phyloP scores from a whole-genome alignment of 2,797 vertebrate genomes.

The Rhodeus uyekii region DNA sequence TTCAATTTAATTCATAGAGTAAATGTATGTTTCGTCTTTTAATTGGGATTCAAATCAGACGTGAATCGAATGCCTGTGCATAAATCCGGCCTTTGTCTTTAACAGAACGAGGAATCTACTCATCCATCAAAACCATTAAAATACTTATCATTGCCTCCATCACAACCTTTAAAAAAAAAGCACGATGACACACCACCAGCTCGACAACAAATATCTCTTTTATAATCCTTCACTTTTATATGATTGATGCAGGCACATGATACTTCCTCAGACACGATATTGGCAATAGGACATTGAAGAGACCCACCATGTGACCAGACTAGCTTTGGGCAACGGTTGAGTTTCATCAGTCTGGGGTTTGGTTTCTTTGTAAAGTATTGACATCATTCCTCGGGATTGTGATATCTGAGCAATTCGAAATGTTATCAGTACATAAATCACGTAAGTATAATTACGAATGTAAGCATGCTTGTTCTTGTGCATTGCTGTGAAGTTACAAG shows the following conservation, averaged over 20 bases:
- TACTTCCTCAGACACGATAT: slow-evolving; percentile 7
- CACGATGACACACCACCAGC: not conserved
- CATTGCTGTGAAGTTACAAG: not conserved
- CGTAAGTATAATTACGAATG: not conserved
- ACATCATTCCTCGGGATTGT: not conserved
- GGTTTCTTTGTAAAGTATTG: slow-evolving; percentile 15
- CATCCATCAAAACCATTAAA: not conserved
- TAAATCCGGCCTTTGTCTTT: not conserved
- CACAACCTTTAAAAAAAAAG: not conserved
- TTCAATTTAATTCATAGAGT: not conserved
- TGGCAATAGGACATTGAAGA: not conserved
- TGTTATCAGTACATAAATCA: not conserved
- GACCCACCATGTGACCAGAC: slow-evolving; percentile 17
- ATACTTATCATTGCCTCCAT: not conserved
- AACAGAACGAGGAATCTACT: not conserved
- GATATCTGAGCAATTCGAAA: not conserved
- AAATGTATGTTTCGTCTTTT: no score
- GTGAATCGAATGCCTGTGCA: not conserved
- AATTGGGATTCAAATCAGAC: no score
- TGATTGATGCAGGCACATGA: slow-evolving; percentile 31
- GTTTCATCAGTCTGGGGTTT: slow-evolving; percentile 4
- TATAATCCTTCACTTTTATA: slow-evolving; percentile 15
- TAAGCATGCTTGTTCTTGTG: not conserved
- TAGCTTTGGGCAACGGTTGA: slow-evolving; percentile 30
- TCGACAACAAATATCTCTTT: slow-evolving; percentile 39